A percentile compares a stretch with the other conserved stretches of the same genome.
Conservation (phyloP, 2,797 vertebrate genomes). For the Microcaecilia unicolor region DNA sequence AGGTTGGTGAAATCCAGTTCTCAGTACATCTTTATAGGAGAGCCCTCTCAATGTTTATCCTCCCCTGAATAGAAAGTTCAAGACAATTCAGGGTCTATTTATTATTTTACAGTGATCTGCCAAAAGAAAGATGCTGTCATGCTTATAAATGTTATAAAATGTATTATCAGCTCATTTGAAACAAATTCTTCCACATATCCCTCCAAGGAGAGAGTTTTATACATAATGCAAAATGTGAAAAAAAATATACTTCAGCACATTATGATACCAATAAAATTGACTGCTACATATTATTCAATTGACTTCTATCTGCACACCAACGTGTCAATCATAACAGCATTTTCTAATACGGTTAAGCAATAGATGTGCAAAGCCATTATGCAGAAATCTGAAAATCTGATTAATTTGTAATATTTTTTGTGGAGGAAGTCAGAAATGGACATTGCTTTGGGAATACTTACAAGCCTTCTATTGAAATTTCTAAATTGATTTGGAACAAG, state of each 20-base stretch:
- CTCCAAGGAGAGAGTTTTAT: conserved; percentile 54
- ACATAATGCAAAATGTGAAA: conserved; percentile 57
- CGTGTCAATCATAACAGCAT: conserved; percentile 61
- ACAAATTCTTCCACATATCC: conserved; percentile 52
- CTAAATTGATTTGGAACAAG: conserved; percentile 53
- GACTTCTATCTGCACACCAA: conserved; percentile 51
- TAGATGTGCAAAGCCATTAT: conserved; percentile 51
- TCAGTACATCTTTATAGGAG: conserved; percentile 27
- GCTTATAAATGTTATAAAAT: conserved; percentile 64
- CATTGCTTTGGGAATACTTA: conserved; percentile 50
- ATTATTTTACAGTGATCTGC: conserved; percentile 3
- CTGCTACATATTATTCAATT: conserved; percentile 64
- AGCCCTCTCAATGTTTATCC: conserved; percentile 26
- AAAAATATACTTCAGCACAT: conserved; percentile 41
- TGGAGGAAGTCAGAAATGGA: conserved; percentile 40
- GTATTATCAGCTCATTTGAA: conserved; percentile 61
- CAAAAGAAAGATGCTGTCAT: conserved; percentile 30
- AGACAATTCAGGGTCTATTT: conserved; percentile 33
- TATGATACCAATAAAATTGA: conserved; percentile 68
- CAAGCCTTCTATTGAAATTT: conserved; percentile 49
- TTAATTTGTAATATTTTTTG: conserved; percentile 59
- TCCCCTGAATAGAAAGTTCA: conserved; percentile 29
- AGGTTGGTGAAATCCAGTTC: conserved; percentile 20
- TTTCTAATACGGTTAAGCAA: conserved; percentile 57
- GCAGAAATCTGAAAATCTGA: conserved; percentile 59